Percentiles rank a stretch among this genome's conserved stretches.
Evolutionary conservation across 2,888 invertebrate genomes (phyloP).

Genomic region (Spatulosminthurus flaviceps): DNA sequence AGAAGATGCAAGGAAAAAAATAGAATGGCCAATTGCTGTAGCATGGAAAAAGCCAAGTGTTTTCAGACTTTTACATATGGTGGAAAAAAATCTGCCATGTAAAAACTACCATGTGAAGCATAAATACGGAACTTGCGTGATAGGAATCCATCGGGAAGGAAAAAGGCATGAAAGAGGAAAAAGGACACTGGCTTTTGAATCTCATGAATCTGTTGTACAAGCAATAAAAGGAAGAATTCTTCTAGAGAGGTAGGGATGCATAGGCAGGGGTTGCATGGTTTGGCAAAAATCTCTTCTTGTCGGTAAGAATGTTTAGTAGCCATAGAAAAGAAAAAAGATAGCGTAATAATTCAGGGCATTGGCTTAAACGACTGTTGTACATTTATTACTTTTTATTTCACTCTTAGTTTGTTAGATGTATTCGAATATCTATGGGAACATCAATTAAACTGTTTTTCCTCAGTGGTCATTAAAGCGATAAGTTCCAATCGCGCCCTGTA

Average conservation of each 20-base stretch:
- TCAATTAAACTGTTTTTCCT: constrained; percentile 23
- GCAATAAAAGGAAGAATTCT: too few species aligned
- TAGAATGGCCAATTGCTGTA: constrained; percentile 4
- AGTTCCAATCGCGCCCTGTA: constrained; percentile 20
- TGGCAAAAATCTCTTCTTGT: too few species aligned
- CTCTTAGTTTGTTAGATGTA: too few species aligned
- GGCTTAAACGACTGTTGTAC: constrained; percentile 33
- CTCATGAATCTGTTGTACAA: background rate
- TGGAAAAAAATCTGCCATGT: background rate
- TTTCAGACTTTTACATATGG: background rate
- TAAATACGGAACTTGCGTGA: constrained; percentile 46
- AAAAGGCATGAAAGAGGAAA: constrained; percentile 26
- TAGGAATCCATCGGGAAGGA: constrained; percentile 44
- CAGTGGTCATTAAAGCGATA: background rate
- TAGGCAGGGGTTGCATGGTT: background rate
- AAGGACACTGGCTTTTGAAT: constrained; percentile 42
- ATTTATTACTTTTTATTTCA: constrained; percentile 30
- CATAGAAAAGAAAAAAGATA: too few species aligned
- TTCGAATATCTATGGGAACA: constrained; percentile 9
- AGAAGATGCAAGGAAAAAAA: background rate
- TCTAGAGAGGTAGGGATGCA: background rate
- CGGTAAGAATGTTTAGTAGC: background rate
- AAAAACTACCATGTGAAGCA: constrained; percentile 6
- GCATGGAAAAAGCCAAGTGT: background rate
- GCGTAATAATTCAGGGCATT: constrained; percentile 49